Conservation (phyloP, 2,888 invertebrate genomes). For the Drosophila borealis region DNA sequence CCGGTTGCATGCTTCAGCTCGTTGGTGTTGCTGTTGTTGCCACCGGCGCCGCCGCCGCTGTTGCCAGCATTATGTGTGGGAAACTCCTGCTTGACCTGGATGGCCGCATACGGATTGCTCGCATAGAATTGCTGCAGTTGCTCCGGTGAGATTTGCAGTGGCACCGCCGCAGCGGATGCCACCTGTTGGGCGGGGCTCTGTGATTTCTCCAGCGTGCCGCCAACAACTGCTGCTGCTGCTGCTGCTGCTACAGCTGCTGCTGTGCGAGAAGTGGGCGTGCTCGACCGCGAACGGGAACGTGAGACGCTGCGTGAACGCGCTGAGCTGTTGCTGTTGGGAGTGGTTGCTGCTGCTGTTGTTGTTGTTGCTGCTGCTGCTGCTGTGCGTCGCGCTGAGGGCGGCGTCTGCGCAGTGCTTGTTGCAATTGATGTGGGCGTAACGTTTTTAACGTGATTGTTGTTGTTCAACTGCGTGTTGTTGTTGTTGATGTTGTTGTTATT, state of each 20-base stretch:
- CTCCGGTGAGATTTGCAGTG: constrained; percentile 85
- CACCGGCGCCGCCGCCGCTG: constrained; percentile 24
- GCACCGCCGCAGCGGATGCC: constrained; percentile 81
- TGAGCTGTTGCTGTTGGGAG: constrained; percentile 16
- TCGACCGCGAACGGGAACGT: constrained; percentile 54
- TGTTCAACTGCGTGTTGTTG: constrained; percentile 41
- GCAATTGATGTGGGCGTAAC: constrained; percentile 32
- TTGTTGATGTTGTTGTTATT: constrained; percentile 30
- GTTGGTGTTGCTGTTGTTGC: constrained; percentile 25
- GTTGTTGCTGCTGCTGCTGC: constrained; percentile 7
- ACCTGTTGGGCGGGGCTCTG: constrained; percentile 86
- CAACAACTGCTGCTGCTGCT: constrained; percentile 20
- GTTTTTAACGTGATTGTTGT: constrained; percentile 30
- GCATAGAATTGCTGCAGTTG: constrained; percentile 86
- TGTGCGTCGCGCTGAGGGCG: constrained; percentile 21
- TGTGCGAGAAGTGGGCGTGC: constrained; percentile 54
- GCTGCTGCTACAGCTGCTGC: constrained; percentile 61
- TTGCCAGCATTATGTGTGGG: constrained; percentile 68
- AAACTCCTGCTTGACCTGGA: constrained; percentile 85
- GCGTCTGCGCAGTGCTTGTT: constrained; percentile 19
- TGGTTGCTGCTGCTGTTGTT: constrained; percentile 14
- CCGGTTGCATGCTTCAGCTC: constrained; percentile 82
- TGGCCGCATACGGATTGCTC: constrained; percentile 83
- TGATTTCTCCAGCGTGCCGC: constrained; percentile 87
- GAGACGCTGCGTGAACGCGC: constrained; percentile 49